Evolutionary conservation across 2,113 vertebrate genomes (phyloP).

Genomic region (Pheucticus melanocephalus): DNA sequence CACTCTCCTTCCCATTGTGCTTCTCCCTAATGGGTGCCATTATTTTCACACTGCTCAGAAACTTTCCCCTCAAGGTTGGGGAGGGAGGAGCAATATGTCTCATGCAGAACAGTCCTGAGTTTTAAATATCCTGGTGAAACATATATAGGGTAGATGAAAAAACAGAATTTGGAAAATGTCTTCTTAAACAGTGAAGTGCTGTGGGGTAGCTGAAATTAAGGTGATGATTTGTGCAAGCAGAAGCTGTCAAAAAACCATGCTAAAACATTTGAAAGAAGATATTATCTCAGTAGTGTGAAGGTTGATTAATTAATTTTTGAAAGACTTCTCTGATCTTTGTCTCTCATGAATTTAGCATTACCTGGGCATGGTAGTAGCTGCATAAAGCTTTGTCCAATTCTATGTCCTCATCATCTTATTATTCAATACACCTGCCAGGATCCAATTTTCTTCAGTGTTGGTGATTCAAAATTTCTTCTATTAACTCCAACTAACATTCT

Average conservation of each 20-base stretch:
- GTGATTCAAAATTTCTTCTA: conserved; percentile 3
- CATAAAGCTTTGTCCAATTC: neutral
- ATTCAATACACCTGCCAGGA: neutral
- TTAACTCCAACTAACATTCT: conserved; percentile 40
- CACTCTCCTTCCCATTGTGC: neutral
- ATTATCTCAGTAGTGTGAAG: neutral
- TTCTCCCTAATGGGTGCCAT: neutral
- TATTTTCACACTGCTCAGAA: neutral
- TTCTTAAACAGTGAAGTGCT: neutral
- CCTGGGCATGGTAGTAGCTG: neutral
- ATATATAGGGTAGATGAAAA: neutral
- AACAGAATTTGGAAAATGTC: neutral
- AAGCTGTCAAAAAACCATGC: neutral
- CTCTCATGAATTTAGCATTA: neutral
- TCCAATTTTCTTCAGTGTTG: neutral
- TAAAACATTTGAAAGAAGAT: neutral
- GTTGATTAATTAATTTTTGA: conserved; percentile 9
- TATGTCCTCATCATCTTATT: neutral
- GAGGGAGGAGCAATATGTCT: neutral
- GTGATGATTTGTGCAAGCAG: neutral
- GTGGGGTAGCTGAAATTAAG: neutral
- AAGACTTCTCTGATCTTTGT: neutral
- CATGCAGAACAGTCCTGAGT: neutral
- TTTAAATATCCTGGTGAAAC: neutral
- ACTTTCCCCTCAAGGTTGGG: neutral